phyloP scores from a whole-genome alignment of 2,888 invertebrate species.

The Cephus runcator region DNA sequence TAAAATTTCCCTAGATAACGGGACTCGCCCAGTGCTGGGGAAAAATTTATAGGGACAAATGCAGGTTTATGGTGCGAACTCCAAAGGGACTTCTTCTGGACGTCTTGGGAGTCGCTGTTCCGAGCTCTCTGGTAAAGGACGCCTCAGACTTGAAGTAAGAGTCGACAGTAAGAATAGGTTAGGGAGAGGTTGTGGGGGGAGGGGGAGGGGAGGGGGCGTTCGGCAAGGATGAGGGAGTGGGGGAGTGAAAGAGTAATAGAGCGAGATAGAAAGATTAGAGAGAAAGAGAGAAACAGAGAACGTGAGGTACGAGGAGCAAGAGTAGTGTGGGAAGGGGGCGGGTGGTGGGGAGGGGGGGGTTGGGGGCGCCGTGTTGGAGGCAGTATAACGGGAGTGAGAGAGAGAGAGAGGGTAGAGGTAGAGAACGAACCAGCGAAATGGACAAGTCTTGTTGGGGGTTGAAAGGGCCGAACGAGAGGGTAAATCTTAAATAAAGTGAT shows the following conservation, averaged over 20 bases:
- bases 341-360: background rate
- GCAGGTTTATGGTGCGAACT: background rate
- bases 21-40: background rate
- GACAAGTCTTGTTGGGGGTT: conserved; percentile 65
- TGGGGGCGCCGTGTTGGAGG: background rate
- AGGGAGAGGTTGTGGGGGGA: conserved; percentile 30
- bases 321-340: background rate
- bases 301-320: conserved; percentile 24
- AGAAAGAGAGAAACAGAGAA: conserved; percentile 20
- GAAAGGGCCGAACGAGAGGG: conserved; percentile 64
- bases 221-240: conserved; percentile 15
- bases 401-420: conserved; percentile 24
- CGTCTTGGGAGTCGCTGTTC: background rate
- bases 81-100: background rate
- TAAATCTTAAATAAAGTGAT: conserved; percentile 67
- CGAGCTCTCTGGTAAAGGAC: background rate
- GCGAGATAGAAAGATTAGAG: conserved; percentile 14
- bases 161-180: conserved; percentile 56
- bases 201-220: conserved; percentile 17
- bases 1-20: background rate
- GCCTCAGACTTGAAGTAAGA: conserved; percentile 32
- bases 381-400: background rate
- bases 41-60: background rate
- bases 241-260: conserved; percentile 3
- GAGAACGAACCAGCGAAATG: conserved; percentile 59